Conservation (phyloP, 2,888 invertebrate species). For the Crioceris asparagi region DNA sequence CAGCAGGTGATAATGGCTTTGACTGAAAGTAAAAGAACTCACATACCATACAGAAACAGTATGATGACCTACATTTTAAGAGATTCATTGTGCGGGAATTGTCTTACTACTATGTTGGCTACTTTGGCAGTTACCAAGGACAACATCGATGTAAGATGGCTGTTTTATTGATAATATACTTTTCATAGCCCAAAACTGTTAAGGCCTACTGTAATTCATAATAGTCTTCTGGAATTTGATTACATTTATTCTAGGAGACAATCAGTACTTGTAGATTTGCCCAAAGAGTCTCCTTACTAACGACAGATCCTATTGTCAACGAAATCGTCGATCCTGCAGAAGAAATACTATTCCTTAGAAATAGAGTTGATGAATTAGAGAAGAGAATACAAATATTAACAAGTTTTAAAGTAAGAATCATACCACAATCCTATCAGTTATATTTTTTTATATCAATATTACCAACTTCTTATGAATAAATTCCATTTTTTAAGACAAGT, state of each 20-base stretch:
- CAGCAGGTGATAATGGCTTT: conserved; percentile 42
- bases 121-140: conserved; percentile 24
- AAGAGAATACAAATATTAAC: conserved; percentile 9
- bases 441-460: no score
- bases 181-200: no score
- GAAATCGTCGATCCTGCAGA: conserved; percentile 36
- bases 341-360: conserved; percentile 37
- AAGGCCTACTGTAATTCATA: no score
- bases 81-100: conserved; percentile 45
- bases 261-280: conserved; percentile 45
- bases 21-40: conserved; percentile 31
- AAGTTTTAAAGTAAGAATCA: conserved; percentile 9
- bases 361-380: conserved; percentile 35
- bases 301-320: conserved; percentile 38
- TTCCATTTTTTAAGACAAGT: background rate
- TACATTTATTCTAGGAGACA: conserved; percentile 36
- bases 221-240: no score
- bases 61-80: conserved; percentile 42
- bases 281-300: conserved; percentile 42
- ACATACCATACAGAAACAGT: conserved; percentile 43
- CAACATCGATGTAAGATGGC: conserved; percentile 22
- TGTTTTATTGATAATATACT: background rate
- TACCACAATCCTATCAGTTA: background rate
- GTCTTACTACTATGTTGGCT: conserved; percentile 44
- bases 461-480: no score